phyloP scores from a whole-genome alignment of 2,888 invertebrate species.

The Caenorhabditis sinica region DNA sequence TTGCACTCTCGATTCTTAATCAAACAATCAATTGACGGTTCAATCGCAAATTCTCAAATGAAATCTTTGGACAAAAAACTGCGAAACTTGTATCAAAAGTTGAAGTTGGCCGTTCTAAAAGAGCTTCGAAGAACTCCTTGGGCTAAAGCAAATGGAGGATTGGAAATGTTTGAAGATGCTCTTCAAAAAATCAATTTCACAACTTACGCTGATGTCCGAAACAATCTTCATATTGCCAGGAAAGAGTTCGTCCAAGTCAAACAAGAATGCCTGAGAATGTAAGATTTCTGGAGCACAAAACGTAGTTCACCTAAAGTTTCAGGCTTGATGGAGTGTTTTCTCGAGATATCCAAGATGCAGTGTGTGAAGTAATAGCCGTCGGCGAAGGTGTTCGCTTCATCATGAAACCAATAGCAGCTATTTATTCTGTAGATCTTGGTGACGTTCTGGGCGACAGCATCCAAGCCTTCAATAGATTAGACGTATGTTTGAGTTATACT shows the following conservation, averaged over 20 bases:
- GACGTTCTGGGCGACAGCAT: not conserved
- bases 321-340: constrained; percentile 1
- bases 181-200: constrained; percentile 21
- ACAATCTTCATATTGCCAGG: not conserved
- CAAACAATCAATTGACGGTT: not conserved
- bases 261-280: not conserved
- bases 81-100: constrained; percentile 15
- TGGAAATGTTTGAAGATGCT: constrained; percentile 14
- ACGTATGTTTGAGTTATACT: too few relatives aligned
- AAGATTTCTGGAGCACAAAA: not conserved
- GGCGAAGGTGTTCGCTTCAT: not conserved
- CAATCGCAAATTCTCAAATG: constrained; percentile 11
- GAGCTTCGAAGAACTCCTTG: constrained; percentile 30
- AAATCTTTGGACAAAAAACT: not conserved
- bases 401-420: not conserved
- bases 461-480: constrained; percentile 8
- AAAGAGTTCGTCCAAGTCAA: not conserved
- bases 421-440: not conserved
- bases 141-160: not conserved
- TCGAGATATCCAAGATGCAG: not conserved
- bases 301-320: not conserved
- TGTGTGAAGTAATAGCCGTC: constrained; percentile 19
- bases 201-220: constrained; percentile 20
- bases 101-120: constrained; percentile 10
- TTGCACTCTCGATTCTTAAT: not conserved